Percentiles rank a stretch among this genome's conserved stretches.
Conservation (phyloP, 2,113 vertebrate species). For the Eptesicus fuscus region DNA sequence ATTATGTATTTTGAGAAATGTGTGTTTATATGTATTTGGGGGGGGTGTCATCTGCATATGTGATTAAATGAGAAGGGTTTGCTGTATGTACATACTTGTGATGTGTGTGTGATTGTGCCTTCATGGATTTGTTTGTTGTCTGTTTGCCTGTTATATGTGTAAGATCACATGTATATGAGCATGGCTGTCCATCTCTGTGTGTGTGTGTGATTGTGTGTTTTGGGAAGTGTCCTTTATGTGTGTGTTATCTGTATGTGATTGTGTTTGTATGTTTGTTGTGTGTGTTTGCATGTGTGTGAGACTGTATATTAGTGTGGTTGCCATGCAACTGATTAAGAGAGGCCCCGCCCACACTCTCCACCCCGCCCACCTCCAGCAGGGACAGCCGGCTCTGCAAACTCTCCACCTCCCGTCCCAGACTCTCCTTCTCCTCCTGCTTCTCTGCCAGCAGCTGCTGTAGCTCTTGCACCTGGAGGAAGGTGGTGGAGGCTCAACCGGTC, state of each 20-base stretch:
- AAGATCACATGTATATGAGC: neutral
- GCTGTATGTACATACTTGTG: neutral
- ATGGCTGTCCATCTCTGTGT: neutral
- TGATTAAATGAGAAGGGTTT: neutral
- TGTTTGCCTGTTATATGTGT: neutral
- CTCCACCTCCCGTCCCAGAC: conserved; percentile 84
- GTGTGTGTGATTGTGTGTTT: neutral
- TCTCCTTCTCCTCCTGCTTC: conserved; percentile 87
- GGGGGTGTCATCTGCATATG: neutral
- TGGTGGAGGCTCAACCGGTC: neutral
- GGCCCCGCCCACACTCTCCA: neutral
- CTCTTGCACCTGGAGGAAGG: conserved; percentile 81
- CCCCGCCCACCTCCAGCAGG: conserved; percentile 74
- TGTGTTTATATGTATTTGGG: neutral
- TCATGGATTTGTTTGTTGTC: neutral
- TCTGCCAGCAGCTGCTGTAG: conserved; percentile 83
- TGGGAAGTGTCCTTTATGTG: neutral
- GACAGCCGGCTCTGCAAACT: conserved; percentile 84
- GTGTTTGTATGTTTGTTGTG: neutral
- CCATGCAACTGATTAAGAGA: accelerated
- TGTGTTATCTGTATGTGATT: neutral
- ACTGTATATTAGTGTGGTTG: accelerated
- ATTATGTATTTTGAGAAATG: neutral
- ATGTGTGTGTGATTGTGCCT: neutral
- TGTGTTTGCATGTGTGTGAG: neutral